Evolutionary conservation across 2,888 invertebrate species (phyloP).

Genomic region (Phortica magna): DNA sequence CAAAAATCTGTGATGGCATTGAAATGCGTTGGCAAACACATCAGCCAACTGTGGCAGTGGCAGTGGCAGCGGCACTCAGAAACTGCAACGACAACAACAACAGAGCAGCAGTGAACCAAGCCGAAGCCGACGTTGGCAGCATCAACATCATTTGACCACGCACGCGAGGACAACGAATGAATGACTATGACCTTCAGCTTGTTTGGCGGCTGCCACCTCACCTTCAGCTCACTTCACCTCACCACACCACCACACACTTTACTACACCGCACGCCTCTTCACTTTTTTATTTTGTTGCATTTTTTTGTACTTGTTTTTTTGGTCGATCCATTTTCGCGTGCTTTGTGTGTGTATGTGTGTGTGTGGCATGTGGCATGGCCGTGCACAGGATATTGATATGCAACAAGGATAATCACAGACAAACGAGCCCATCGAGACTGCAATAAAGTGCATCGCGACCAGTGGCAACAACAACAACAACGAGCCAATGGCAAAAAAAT

Average conservation of each 20-base stretch:
- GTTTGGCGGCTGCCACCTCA: neutral
- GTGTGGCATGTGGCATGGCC: neutral
- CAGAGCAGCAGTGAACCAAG: neutral
- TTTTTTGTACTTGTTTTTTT: constrained; percentile 8
- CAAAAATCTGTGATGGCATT: constrained; percentile 10
- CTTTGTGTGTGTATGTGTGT: neutral
- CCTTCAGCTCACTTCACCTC: neutral
- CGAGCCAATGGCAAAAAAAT: neutral
- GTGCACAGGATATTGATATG: constrained; percentile 64
- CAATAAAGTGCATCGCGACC: constrained; percentile 25
- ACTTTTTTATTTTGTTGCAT: neutral
- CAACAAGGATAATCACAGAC: constrained; percentile 68
- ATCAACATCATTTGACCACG: neutral
- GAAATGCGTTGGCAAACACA: neutral
- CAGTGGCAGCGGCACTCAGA: neutral
- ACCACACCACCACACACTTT: neutral
- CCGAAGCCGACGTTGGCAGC: neutral
- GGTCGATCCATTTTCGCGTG: neutral
- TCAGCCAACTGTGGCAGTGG: too few relatives aligned
- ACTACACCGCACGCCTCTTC: too few relatives aligned
- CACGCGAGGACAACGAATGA: neutral
- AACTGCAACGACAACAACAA: neutral
- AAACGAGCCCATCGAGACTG: constrained; percentile 45
- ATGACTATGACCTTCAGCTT: constrained; percentile 23
- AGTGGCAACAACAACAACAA: constrained; percentile 6